phyloP scores from a whole-genome alignment of 2,113 vertebrate species.

The Salminus brasiliensis region DNA sequence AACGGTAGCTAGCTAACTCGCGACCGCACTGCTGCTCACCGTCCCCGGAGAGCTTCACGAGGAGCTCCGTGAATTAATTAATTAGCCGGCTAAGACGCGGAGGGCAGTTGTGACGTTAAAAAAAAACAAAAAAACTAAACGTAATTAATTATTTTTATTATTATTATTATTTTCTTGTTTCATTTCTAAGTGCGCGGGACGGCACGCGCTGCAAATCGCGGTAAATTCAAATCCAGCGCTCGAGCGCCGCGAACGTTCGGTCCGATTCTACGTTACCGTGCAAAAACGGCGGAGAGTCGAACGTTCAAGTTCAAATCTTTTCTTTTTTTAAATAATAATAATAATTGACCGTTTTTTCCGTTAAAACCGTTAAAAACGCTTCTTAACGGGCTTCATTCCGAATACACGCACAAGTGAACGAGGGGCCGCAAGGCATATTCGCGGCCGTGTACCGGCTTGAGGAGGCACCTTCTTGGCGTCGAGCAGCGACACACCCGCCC shows the following conservation, averaged over 20 bases:
- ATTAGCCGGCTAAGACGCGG: too few species aligned
- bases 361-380: not conserved
- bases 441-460: not conserved
- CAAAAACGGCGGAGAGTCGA: not conserved
- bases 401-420: too few species aligned
- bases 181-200: not conserved
- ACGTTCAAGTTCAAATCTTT: not conserved
- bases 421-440: not conserved
- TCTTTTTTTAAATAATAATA: too few species aligned
- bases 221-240: constrained; percentile 4
- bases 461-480: not conserved
- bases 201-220: not conserved
- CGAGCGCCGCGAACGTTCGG: not conserved
- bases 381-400: too few species aligned
- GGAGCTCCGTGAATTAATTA: too few species aligned
- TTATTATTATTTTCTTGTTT: not conserved
- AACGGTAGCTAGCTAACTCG: too few species aligned
- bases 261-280: too few species aligned
- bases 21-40: not conserved
- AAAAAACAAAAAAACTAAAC: too few species aligned
- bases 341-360: not conserved
- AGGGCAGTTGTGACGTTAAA: too few species aligned
- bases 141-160: not conserved
- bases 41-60: too few species aligned
- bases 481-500: not conserved